phyloP scores from a whole-genome alignment of 2,113 vertebrate genomes.

The Reinhardtius hippoglossoides region DNA sequence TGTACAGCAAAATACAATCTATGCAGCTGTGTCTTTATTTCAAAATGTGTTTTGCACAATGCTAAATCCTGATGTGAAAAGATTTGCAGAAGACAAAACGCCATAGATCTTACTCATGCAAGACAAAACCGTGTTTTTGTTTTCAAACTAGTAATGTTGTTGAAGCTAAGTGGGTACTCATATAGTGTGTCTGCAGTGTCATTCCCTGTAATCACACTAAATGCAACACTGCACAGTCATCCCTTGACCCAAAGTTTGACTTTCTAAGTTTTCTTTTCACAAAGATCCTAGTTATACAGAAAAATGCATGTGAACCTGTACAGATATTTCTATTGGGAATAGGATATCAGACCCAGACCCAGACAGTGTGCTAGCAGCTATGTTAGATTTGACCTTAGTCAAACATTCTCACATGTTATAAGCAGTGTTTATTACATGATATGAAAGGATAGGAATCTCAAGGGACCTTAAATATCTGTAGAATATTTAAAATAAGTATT shows the following conservation, averaged over 20 bases:
- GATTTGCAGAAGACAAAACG: constrained; percentile 4
- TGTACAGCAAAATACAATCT: constrained; percentile 13
- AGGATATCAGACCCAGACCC: background rate
- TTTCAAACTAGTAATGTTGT: background rate
- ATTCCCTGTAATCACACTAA: background rate
- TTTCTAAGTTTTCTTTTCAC: constrained; percentile 1
- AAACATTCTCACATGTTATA: background rate
- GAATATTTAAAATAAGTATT: too few relatives aligned
- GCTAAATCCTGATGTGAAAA: constrained; percentile 14
- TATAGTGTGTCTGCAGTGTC: background rate
- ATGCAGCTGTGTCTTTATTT: constrained; percentile 28
- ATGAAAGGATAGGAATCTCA: background rate
- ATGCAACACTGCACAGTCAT: background rate
- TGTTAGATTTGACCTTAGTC: background rate
- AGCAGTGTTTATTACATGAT: background rate
- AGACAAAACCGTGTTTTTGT: background rate
- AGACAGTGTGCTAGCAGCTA: background rate
- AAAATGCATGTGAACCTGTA: constrained; percentile 4
- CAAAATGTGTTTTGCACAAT: constrained; percentile 1
- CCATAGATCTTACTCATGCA: background rate
- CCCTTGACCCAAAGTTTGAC: background rate
- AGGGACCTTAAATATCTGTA: too few relatives aligned
- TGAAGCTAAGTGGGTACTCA: background rate
- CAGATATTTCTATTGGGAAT: background rate
- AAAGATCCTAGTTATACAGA: background rate